These are phyloP conservation scores for Limnodromus scolopaceus DNA, from an alignment of 2,797 vertebrate species.

Conservation along the genomic window DNA sequence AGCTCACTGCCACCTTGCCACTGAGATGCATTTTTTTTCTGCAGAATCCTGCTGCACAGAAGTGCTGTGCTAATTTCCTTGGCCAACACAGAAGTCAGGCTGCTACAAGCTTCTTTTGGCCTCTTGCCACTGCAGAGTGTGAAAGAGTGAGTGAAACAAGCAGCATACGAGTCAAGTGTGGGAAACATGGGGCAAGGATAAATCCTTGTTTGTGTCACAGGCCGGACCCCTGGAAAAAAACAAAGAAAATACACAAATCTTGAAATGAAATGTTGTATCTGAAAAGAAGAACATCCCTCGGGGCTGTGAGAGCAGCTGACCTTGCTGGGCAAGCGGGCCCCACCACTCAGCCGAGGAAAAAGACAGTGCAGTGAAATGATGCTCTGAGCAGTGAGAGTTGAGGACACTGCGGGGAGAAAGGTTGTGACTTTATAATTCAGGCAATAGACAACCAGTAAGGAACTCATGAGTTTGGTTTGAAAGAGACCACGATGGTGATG, in stretches of 20 bases:
- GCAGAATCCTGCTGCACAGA: neutral
- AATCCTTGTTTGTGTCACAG: neutral
- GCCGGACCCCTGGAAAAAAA: neutral
- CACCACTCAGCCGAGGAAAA: neutral
- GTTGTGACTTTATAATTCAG: neutral
- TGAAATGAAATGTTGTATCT: neutral
- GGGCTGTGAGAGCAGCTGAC: neutral
- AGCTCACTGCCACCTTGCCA: neutral
- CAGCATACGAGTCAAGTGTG: neutral
- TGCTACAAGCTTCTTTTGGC: slow-evolving; percentile 38
- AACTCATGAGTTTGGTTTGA: neutral
- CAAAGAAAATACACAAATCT: neutral
- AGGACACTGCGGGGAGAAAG: accelerated
- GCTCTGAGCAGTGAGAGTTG: neutral
- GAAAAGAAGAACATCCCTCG: neutral
- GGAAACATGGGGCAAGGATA: slow-evolving; percentile 26
- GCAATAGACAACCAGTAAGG: neutral
- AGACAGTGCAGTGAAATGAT: neutral
- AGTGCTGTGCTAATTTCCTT: neutral
- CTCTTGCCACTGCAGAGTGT: slow-evolving; percentile 38
- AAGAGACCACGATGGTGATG: neutral
- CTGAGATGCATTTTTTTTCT: neutral
- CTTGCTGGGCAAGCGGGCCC: neutral
- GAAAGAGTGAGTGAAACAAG: slow-evolving; percentile 49
- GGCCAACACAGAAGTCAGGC: neutral